Evolutionary conservation across 1,140 invertebrate species (phyloP).

Genomic region (Riptortus pedestris): DNA sequence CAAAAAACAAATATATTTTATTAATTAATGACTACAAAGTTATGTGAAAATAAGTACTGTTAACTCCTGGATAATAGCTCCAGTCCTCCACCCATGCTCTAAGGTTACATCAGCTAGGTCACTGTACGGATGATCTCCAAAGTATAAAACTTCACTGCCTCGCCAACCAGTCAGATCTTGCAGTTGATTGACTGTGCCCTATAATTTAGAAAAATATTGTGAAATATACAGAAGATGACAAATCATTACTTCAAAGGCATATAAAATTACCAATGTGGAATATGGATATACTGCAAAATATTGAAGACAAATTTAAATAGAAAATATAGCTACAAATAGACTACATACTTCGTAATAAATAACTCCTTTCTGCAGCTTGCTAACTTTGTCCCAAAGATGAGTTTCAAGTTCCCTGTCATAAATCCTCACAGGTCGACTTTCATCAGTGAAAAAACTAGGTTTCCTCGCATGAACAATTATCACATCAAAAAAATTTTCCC

Average conservation of each 20-base stretch:
- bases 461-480: constrained; percentile 91
- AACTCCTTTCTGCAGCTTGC: constrained; percentile 70
- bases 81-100: constrained; percentile 93
- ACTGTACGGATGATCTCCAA: constrained; percentile 95
- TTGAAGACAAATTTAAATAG: no score
- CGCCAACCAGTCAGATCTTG: constrained; percentile 87
- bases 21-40: no score
- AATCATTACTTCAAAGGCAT: background rate
- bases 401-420: constrained; percentile 71
- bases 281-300: no score
- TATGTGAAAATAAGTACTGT: no score
- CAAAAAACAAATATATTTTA: no score
- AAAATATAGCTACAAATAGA: no score
- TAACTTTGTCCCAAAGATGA: constrained; percentile 85
- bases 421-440: constrained; percentile 75
- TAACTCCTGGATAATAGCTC: constrained; percentile 93
- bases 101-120: constrained; percentile 93
- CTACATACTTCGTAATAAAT: constrained; percentile 90
- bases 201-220: constrained; percentile 14
- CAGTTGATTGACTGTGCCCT: constrained; percentile 86
- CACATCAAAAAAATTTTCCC: constrained; percentile 87
- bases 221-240: constrained; percentile 27
- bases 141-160: constrained; percentile 86
- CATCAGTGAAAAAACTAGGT: constrained; percentile 90
- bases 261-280: no score